Evolutionary conservation across 2,797 vertebrate genomes (phyloP).

Genomic region (Cheirogaleus major): DNA sequence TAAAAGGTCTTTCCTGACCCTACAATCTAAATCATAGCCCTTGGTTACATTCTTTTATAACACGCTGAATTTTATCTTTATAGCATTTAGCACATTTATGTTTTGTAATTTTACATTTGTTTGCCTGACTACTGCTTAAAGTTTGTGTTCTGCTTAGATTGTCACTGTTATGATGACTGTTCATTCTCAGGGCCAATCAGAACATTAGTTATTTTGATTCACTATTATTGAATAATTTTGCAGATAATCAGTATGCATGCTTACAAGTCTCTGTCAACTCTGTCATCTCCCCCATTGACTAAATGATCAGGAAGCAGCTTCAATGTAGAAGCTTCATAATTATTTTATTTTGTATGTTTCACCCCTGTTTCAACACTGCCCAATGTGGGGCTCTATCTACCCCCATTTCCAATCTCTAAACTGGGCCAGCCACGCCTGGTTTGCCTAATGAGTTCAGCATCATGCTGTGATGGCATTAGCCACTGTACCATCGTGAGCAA

Average conservation of each 20-base stretch:
- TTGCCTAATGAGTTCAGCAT: background rate
- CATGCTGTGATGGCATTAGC: no score
- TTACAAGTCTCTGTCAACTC: background rate
- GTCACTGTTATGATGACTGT: background rate
- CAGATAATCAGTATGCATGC: background rate
- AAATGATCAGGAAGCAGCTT: background rate
- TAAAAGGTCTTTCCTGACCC: background rate
- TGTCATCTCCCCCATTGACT: background rate
- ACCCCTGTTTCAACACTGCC: background rate
- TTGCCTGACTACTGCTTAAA: background rate
- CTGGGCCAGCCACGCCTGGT: background rate
- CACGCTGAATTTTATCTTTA: background rate
- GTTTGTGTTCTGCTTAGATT: no score
- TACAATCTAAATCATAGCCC: background rate
- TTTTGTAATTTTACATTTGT: background rate
- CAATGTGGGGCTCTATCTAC: background rate
- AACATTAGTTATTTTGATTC: background rate
- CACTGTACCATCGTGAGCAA: background rate
- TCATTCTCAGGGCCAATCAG: background rate
- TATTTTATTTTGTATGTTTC: background rate
- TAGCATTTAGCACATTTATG: background rate
- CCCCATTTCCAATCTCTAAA: no score
- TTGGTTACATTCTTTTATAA: background rate
- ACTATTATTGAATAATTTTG: background rate
- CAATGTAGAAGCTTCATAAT: background rate